These are phyloP conservation scores for Diarsia dahlii DNA, from an alignment of 2,888 invertebrate genomes.

Conservation along the genomic window DNA sequence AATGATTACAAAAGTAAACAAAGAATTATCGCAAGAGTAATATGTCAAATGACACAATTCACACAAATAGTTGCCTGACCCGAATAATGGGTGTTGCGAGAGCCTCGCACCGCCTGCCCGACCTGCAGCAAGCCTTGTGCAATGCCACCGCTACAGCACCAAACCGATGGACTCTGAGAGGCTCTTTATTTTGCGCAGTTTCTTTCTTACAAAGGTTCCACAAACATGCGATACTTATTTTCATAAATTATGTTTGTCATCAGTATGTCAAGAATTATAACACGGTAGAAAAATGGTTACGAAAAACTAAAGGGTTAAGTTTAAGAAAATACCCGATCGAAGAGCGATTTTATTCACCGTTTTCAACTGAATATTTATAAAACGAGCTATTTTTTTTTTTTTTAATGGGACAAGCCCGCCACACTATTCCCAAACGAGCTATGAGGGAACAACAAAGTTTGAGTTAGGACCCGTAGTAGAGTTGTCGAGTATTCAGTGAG, in stretches of 20 bases:
- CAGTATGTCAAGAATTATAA: neutral
- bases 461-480: neutral
- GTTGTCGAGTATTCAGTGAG: neutral
- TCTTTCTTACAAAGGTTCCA: neutral
- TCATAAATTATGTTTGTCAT: too few relatives aligned
- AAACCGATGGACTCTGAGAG: slow-evolving; percentile 57
- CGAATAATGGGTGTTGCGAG: slow-evolving; percentile 88
- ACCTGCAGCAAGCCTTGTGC: slow-evolving; percentile 88
- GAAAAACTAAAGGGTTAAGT: neutral
- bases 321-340: slow-evolving; percentile 3
- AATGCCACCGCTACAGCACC: slow-evolving; percentile 80
- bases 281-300: neutral
- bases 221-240: neutral
- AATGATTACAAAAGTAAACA: slow-evolving; percentile 66
- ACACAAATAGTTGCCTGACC: slow-evolving; percentile 89
- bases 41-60: slow-evolving; percentile 89
- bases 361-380: neutral
- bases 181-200: slow-evolving; percentile 34
- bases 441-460: neutral
- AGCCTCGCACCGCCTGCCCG: slow-evolving; percentile 84
- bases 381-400: too few relatives aligned
- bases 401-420: too few relatives aligned
- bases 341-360: neutral
- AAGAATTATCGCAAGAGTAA: slow-evolving; percentile 77
- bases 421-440: too few relatives aligned